These are phyloP conservation scores for Halesus radiatus DNA, from an alignment of 1,140 invertebrate species.

Conservation along the genomic window DNA sequence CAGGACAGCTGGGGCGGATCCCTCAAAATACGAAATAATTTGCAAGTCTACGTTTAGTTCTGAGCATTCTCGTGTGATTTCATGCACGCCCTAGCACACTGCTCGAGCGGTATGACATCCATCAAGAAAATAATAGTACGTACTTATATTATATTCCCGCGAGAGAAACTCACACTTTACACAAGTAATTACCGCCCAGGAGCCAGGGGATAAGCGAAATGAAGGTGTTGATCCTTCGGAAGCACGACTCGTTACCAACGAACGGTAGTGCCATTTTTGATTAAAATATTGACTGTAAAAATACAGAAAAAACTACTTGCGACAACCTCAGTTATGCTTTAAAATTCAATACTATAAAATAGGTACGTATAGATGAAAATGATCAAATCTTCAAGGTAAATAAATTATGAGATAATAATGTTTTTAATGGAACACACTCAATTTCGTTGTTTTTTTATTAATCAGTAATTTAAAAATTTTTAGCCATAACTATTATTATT, in stretches of 20 bases:
- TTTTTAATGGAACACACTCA: no score
- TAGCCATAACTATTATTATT: no score
- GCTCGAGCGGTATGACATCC: slow-evolving; percentile 17
- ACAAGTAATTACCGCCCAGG: slow-evolving; percentile 17
- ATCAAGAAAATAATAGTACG: neutral
- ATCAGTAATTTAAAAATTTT: no score
- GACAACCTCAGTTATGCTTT: no score
- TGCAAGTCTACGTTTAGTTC: neutral
- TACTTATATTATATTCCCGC: no score
- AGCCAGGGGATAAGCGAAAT: neutral
- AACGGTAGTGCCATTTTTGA: neutral
- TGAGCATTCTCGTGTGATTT: slow-evolving; percentile 1
- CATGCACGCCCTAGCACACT: slow-evolving; percentile 24
- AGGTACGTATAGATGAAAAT: no score
- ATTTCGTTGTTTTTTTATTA: no score
- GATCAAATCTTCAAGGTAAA: no score
- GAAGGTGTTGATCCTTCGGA: slow-evolving; percentile 4
- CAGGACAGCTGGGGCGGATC: slow-evolving; percentile 30
- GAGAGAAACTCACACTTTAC: slow-evolving; percentile 26
- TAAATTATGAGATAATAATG: no score
- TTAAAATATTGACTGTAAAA: no score
- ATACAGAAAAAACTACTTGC: no score
- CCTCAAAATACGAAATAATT: slow-evolving; percentile 21
- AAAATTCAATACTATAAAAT: no score
- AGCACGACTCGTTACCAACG: neutral